phyloP scores from a whole-genome alignment of 2,797 vertebrate genomes.

The Adrianichthys oophorus region DNA sequence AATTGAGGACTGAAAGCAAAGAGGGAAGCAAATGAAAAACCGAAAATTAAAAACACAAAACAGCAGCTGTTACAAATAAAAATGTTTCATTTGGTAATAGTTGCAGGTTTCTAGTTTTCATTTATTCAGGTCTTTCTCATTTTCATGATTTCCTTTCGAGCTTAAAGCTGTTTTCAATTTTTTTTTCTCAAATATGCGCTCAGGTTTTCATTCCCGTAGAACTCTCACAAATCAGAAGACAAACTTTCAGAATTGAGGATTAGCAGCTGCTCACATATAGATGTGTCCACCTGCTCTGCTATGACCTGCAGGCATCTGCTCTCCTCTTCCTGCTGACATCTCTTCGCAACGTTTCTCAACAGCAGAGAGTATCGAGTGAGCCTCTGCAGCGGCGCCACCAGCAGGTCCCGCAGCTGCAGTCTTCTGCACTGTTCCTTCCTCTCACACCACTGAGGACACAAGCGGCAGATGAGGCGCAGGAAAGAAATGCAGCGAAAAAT shows the following conservation, averaged over 20 bases:
- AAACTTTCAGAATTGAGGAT: neutral
- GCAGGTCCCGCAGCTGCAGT: conserved; percentile 84
- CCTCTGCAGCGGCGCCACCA: conserved; percentile 87
- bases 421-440: conserved; percentile 83
- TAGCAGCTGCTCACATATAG: conserved; percentile 80
- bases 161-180: too few species aligned
- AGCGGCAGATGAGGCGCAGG: neutral
- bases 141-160: too few species aligned
- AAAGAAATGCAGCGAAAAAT: too few species aligned
- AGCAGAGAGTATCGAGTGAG: conserved; percentile 87
- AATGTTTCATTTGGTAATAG: too few species aligned
- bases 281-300: conserved; percentile 87
- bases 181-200: too few species aligned
- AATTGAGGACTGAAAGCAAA: too few species aligned
- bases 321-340: conserved; percentile 72
- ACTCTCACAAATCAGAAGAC: neutral
- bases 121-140: too few species aligned
- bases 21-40: too few species aligned
- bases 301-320: conserved; percentile 74
- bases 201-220: neutral
- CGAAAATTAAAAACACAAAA: too few species aligned
- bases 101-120: too few species aligned
- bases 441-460: conserved; percentile 85
- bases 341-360: conserved; percentile 86
- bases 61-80: too few species aligned